Evolutionary conservation across 2,113 vertebrate species (phyloP).

Genomic region (Corythoichthys haematopterus): DNA sequence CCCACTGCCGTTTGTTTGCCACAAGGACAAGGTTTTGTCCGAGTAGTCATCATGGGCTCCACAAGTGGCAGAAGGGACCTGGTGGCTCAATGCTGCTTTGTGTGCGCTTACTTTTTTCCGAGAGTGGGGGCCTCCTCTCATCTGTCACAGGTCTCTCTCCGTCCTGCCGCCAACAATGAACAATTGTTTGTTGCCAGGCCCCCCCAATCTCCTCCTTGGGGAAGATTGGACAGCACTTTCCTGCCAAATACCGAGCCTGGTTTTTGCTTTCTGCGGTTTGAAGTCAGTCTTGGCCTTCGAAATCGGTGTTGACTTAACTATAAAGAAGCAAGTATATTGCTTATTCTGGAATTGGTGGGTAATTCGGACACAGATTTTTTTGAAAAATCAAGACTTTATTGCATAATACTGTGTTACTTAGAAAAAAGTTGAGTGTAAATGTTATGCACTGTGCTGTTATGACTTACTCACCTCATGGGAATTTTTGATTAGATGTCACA

Average conservation of each 20-base stretch:
- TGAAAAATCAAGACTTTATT: too few species aligned
- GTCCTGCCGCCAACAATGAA: slow-evolving; percentile 87
- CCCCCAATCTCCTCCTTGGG: slow-evolving; percentile 62
- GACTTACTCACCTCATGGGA: too few species aligned
- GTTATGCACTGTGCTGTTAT: too few species aligned
- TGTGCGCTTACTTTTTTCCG: slow-evolving; percentile 86
- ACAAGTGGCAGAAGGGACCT: slow-evolving; percentile 95
- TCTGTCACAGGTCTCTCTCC: slow-evolving; percentile 98
- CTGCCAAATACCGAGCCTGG: slow-evolving; percentile 95
- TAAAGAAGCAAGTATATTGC: neutral
- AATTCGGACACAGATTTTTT: neutral
- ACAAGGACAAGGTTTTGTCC: slow-evolving; percentile 75
- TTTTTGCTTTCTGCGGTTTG: slow-evolving; percentile 79
- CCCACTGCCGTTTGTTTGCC: neutral
- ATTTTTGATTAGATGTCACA: too few species aligned
- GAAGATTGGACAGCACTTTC: slow-evolving; percentile 92
- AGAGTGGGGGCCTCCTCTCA: slow-evolving; percentile 79
- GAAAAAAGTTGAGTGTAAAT: too few species aligned
- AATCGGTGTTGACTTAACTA: neutral
- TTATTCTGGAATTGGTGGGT: neutral
- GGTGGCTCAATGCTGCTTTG: slow-evolving; percentile 91
- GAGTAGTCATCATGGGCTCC: slow-evolving; percentile 85
- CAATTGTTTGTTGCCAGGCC: slow-evolving; percentile 97
- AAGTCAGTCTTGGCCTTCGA: neutral
- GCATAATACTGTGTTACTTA: too few species aligned